Evolutionary conservation across 2,113 vertebrate genomes (phyloP).

Genomic region (Centropristis striata): DNA sequence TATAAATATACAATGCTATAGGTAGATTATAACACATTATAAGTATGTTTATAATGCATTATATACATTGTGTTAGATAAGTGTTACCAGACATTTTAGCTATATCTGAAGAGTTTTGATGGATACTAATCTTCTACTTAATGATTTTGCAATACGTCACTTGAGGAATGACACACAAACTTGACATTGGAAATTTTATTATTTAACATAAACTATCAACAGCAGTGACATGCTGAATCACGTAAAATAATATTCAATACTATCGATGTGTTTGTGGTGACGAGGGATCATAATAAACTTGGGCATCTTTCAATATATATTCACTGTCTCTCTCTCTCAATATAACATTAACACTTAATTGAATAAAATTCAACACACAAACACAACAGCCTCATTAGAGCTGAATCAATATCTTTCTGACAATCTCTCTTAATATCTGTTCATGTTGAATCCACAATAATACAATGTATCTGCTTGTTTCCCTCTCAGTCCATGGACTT

Average conservation of each 20-base stretch:
- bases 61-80: too few relatives aligned
- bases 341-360: conserved; percentile 45
- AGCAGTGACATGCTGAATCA: conserved; percentile 48
- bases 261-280: conserved; percentile 17
- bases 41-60: too few relatives aligned
- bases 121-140: too few relatives aligned
- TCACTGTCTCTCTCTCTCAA: conserved; percentile 15
- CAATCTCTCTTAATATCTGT: not conserved
- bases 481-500: conserved; percentile 86
- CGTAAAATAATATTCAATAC: conserved; percentile 30
- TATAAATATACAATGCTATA: too few relatives aligned
- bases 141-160: not conserved
- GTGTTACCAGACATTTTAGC: too few relatives aligned
- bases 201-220: conserved; percentile 38
- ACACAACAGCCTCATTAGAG: conserved; percentile 1
- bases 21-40: too few relatives aligned
- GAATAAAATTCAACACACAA: conserved; percentile 31
- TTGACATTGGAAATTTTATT: conserved; percentile 40
- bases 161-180: not conserved
- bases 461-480: not conserved
- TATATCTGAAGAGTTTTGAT: too few relatives aligned
- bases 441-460: not conserved
- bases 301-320: conserved; percentile 1
- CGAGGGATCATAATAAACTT: conserved; percentile 7
- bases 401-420: conserved; percentile 3